Evolutionary conservation across 2,888 invertebrate genomes (phyloP).

Genomic region (Synergus laeviventris): DNA sequence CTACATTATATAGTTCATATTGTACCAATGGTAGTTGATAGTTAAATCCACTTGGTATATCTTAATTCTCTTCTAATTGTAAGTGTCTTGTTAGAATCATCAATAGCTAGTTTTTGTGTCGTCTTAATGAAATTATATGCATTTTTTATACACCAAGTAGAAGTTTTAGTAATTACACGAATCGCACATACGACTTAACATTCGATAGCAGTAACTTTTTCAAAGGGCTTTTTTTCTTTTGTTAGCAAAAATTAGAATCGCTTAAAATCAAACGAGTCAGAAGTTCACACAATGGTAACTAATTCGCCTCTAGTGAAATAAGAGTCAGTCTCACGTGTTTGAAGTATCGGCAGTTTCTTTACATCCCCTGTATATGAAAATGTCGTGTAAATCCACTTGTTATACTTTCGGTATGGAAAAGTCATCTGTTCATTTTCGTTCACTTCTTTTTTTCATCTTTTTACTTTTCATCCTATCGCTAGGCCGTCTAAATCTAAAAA

Average conservation of each 20-base stretch:
- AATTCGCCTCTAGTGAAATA: constrained; percentile 60
- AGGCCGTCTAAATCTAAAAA: constrained; percentile 50
- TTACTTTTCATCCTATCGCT: constrained; percentile 46
- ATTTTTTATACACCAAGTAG: constrained; percentile 16
- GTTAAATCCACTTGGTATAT: neutral
- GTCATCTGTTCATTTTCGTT: constrained; percentile 42
- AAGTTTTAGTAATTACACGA: constrained; percentile 8
- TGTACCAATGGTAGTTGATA: constrained; percentile 12
- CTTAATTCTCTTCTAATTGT: constrained; percentile 17
- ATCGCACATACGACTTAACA: constrained; percentile 33
- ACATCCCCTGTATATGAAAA: constrained; percentile 25
- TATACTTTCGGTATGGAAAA: constrained; percentile 43
- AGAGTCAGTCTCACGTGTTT: constrained; percentile 69
- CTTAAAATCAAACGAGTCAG: constrained; percentile 6
- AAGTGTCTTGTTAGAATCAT: neutral
- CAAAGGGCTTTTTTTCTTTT: neutral
- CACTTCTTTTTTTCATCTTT: constrained; percentile 40
- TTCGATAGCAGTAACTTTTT: neutral
- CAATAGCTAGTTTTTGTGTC: constrained; percentile 9
- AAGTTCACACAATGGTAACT: constrained; percentile 48
- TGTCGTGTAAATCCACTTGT: constrained; percentile 20
- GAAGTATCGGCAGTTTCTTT: constrained; percentile 69
- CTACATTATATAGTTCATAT: constrained; percentile 8
- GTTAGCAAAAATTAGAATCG: neutral
- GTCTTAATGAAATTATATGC: neutral